These are phyloP conservation scores for Buphagus erythrorhynchus DNA, from an alignment of 2,797 vertebrate genomes.

Conservation along the genomic window DNA sequence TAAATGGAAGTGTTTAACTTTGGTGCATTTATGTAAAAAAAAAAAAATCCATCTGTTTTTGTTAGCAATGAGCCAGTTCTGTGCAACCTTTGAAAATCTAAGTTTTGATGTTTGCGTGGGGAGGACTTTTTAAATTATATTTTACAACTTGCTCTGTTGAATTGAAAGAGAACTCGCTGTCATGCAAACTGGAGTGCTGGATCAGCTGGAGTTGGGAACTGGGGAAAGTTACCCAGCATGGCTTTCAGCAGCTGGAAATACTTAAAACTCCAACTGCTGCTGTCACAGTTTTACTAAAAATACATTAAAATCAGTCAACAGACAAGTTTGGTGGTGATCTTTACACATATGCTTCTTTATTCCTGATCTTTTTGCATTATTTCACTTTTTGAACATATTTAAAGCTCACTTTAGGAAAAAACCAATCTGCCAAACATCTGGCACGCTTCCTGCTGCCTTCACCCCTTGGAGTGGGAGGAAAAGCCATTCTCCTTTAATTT, in stretches of 20 bases:
- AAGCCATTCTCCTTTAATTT: neutral
- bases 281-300: neutral
- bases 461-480: neutral
- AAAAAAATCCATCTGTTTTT: neutral
- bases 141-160: neutral
- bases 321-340: neutral
- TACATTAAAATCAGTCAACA: neutral
- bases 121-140: neutral
- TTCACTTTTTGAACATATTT: neutral
- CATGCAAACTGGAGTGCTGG: neutral
- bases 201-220: neutral
- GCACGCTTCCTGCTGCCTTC: neutral
- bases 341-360: neutral
- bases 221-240: conserved; percentile 46
- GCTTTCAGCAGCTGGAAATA: conserved; percentile 32
- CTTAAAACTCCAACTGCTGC: neutral
- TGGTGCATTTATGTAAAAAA: neutral
- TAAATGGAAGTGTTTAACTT: neutral
- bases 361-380: neutral
- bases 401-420: neutral
- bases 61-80: neutral
- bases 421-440: neutral
- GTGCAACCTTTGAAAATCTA: neutral
- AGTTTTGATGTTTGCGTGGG: neutral
- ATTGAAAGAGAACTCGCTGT: neutral